Conservation (phyloP, 2,113 vertebrate species). For the Xenopus borealis region DNA sequence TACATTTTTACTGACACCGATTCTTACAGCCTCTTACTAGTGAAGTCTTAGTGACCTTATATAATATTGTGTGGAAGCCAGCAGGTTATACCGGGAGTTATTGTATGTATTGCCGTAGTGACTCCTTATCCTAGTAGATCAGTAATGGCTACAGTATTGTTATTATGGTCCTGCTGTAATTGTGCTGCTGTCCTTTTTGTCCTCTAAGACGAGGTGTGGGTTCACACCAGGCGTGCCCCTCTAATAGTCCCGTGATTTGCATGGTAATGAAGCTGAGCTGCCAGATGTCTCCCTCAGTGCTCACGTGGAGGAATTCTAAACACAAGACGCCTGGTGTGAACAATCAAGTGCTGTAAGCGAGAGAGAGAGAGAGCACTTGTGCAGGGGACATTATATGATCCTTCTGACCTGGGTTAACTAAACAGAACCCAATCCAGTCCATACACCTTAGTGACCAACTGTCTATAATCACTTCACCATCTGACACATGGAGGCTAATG, state of each 20-base stretch:
- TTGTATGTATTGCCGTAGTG: not conserved
- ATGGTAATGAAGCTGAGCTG: constrained; percentile 35
- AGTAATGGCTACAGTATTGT: not conserved
- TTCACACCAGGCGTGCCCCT: constrained; percentile 24
- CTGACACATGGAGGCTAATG: no score
- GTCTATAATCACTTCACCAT: no score
- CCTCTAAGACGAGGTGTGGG: constrained; percentile 35
- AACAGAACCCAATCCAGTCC: no score
- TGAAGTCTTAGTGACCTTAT: no score
- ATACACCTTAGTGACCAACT: no score
- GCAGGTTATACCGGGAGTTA: no score
- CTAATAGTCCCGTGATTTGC: constrained; percentile 32
- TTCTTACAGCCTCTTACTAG: no score
- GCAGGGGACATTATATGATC: not conserved
- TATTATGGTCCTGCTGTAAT: constrained; percentile 1
- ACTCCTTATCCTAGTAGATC: not conserved
- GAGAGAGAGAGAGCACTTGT: not conserved
- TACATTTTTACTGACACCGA: no score
- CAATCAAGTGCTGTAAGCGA: not conserved
- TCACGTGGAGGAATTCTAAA: constrained; percentile 28
- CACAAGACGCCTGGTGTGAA: constrained; percentile 16
- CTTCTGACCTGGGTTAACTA: not conserved
- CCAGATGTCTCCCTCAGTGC: constrained; percentile 31
- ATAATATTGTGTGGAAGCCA: no score
- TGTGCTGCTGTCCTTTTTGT: constrained; percentile 2